Percentiles rank a stretch among this genome's conserved stretches.
phyloP scores from a whole-genome alignment of 2,888 invertebrate genomes.

The Campopleginae sp. region DNA sequence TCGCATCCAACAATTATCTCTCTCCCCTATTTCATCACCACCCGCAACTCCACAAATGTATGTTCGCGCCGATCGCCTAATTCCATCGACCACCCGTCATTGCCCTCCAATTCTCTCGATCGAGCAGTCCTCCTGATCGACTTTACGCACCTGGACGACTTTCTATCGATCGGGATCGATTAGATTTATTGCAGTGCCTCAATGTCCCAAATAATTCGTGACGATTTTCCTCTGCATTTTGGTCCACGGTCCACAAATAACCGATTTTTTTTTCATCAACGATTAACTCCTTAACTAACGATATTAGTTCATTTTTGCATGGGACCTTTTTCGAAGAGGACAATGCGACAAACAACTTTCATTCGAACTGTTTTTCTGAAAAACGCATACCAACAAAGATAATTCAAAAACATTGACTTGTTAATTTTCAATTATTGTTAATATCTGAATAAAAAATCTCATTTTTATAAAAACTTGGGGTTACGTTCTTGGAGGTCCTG shows the following conservation, averaged over 20 bases:
- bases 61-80: conserved; percentile 34
- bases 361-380: too few species aligned
- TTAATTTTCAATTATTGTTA: too few species aligned
- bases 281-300: too few species aligned
- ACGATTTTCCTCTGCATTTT: background rate
- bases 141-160: conserved; percentile 41
- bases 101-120: conserved; percentile 2
- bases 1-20: conserved; percentile 35
- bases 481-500: too few species aligned
- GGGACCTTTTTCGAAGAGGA: too few species aligned
- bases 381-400: too few species aligned
- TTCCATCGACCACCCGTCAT: conserved; percentile 11
- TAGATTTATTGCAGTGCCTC: background rate
- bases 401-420: too few species aligned
- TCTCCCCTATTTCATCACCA: conserved; percentile 30
- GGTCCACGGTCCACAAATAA: background rate
- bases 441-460: too few species aligned
- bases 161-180: background rate
- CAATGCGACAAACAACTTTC: too few species aligned
- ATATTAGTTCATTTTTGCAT: too few species aligned
- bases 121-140: background rate
- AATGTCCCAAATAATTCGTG: background rate
- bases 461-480: too few species aligned
- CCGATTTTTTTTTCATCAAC: too few species aligned
- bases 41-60: background rate